Evolutionary conservation across 2,888 invertebrate genomes (phyloP), one percentile per base, ranked within the genome.

Genomic region (Neria commutata): DNA sequence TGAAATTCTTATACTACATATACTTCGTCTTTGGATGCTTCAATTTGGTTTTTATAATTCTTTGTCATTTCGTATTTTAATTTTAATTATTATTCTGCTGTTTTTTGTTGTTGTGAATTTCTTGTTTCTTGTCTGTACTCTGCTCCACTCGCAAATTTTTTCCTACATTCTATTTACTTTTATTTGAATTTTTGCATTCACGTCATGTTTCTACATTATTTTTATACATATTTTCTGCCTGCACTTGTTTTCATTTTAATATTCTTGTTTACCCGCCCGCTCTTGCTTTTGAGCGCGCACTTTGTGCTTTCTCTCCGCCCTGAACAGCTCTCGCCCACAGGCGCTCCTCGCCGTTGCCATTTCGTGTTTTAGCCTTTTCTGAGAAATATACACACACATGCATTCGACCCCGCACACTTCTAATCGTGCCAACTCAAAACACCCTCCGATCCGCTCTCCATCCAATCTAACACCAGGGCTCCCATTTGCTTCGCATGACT

Each of bases 291-390:
- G 47, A 19, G 25, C 47, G 21, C 8, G 17, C 19, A 5, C 47
- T 19, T 3, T 4, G 25, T 4, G n/a, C 6, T 24, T 5, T 19
- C n/a, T n/a, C n/a, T n/a, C n/a, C n/a, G n/a, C n/a, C n/a, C n/a
- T n/a, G n/a, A n/a, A n/a, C n/a, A n/a, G n/a, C n/a, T n/a, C n/a
- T n/a, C n/a, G n/a, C n/a, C n/a, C n/a, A n/a, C n/a, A n/a, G n/a
- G 33, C 47, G 25, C 53, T 52, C 56, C 40, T 40, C 26, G 37
- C 40, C 37, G 37, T 51, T 51, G 40, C 51, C 17, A 51, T 25
- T 40, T 49, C 40, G 40, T 40, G n/a, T 40, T 40, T n/a, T 40
- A n/a, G n/a, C n/a, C n/a, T 34, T 46, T 54, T 21, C 34, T 54
- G 24, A n/a, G n/a, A n/a, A n/a, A n/a, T n/a, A n/a, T n/a, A n/a